Evolutionary conservation across 2,113 vertebrate genomes (phyloP).

Genomic region (Myotis lucifugus): DNA sequence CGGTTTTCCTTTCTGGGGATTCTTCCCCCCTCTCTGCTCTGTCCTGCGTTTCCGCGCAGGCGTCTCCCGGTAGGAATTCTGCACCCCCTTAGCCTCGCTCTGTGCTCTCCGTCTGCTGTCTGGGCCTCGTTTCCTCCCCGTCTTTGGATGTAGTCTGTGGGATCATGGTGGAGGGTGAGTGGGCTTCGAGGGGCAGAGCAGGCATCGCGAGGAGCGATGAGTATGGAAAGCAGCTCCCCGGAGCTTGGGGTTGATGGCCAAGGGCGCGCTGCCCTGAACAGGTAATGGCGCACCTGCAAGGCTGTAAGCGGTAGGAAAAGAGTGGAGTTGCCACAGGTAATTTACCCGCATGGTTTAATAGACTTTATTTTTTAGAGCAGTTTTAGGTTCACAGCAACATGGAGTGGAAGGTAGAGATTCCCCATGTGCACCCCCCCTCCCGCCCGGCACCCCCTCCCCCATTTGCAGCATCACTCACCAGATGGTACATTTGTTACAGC

Average conservation of each 20-base stretch:
- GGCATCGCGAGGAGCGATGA: neutral
- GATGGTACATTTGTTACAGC: neutral
- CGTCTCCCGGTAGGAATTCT: neutral
- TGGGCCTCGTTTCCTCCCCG: neutral
- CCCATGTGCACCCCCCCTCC: rapidly evolving
- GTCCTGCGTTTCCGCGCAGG: neutral
- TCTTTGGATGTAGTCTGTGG: neutral
- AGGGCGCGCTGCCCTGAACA: neutral
- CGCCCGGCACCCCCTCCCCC: neutral
- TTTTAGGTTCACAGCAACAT: slow-evolving; percentile 9
- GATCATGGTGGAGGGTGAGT: neutral
- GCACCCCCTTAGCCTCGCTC: neutral
- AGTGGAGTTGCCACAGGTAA: neutral
- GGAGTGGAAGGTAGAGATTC: neutral
- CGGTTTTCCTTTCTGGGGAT: neutral
- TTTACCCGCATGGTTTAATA: neutral
- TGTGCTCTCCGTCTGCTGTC: neutral
- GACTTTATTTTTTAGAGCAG: neutral
- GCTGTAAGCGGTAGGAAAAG: neutral
- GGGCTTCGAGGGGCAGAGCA: too few relatives aligned
- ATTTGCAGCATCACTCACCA: neutral
- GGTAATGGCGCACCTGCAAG: neutral
- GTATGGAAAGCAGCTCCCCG: neutral
- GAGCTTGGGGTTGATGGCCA: neutral
- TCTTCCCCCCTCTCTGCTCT: neutral